These are phyloP conservation scores for Hypercompe scribonia DNA, from an alignment of 2,888 invertebrate species.

Conservation along the genomic window DNA sequence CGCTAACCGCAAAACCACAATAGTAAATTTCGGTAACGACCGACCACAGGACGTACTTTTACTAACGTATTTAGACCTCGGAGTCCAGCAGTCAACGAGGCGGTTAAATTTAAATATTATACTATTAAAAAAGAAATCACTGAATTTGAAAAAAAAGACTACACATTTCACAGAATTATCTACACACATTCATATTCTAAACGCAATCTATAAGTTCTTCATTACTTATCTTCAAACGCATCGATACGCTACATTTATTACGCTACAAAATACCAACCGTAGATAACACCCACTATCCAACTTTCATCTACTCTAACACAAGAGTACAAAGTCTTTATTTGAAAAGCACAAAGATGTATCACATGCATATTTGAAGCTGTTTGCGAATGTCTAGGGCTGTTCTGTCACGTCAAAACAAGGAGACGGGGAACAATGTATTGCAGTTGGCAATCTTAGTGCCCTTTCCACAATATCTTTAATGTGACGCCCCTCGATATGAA, in stretches of 20 bases:
- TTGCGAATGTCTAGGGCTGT: conserved; percentile 75
- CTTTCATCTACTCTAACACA: background rate
- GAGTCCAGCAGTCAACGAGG: no score
- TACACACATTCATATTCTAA: conserved; percentile 71
- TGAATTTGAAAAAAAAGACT: conserved; percentile 37
- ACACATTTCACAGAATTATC: conserved; percentile 57
- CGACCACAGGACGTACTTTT: no score
- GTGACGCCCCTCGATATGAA: conserved; percentile 84
- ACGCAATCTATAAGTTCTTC: conserved; percentile 79
- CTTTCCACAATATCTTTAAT: conserved; percentile 85
- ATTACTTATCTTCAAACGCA: conserved; percentile 86
- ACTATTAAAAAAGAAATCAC: conserved; percentile 26
- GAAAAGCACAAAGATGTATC: background rate
- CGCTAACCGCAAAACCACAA: no score
- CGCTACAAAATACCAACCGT: conserved; percentile 63
- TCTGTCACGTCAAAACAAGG: conserved; percentile 86
- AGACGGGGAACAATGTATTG: conserved; percentile 81
- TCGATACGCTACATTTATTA: conserved; percentile 86
- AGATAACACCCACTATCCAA: conserved; percentile 19
- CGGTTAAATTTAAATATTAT: no score
- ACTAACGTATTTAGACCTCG: no score
- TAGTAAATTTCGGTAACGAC: no score
- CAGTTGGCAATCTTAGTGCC: conserved; percentile 86
- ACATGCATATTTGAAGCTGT: conserved; percentile 58
- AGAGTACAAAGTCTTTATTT: conserved; percentile 27